phyloP scores from a whole-genome alignment of 2,888 invertebrate genomes.

The Aquatica leii region DNA sequence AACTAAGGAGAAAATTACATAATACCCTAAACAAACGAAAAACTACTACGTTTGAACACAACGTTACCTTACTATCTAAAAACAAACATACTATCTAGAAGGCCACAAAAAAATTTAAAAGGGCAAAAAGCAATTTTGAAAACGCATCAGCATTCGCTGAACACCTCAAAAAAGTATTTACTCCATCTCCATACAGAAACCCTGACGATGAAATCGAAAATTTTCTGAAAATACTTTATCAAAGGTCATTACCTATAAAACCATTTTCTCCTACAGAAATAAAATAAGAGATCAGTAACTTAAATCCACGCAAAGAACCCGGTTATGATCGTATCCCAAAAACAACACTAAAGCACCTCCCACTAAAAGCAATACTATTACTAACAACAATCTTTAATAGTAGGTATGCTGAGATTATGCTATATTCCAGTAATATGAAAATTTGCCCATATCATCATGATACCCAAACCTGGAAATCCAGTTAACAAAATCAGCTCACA shows the following conservation, averaged over 20 bases:
- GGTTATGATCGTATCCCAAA: constrained; percentile 18
- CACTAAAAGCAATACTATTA: constrained; percentile 4
- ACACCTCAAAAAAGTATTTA: neutral
- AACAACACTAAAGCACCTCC: constrained; percentile 4
- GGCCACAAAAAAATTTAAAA: constrained; percentile 12
- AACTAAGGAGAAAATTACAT: neutral
- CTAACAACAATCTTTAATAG: constrained; percentile 6
- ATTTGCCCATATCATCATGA: constrained; percentile 42
- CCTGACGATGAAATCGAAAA: constrained; percentile 6
- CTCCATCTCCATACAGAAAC: too few species aligned
- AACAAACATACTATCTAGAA: constrained; percentile 2
- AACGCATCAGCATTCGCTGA: neutral
- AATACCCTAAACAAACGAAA: neutral
- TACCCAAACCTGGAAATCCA: constrained; percentile 41
- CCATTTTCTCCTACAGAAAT: constrained; percentile 14
- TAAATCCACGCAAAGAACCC: constrained; percentile 12
- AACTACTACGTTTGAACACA: neutral
- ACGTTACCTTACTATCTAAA: constrained; percentile 2
- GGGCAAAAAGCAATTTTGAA: neutral
- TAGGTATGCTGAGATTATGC: constrained; percentile 1
- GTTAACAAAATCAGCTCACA: constrained; percentile 33
- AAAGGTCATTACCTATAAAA: constrained; percentile 13
- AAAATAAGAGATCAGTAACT: constrained; percentile 2
- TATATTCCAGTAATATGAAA: constrained; percentile 16
- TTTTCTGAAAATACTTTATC: constrained; percentile 10